phyloP scores from a whole-genome alignment of 2,888 invertebrate species.

The Amphipyra berbera region DNA sequence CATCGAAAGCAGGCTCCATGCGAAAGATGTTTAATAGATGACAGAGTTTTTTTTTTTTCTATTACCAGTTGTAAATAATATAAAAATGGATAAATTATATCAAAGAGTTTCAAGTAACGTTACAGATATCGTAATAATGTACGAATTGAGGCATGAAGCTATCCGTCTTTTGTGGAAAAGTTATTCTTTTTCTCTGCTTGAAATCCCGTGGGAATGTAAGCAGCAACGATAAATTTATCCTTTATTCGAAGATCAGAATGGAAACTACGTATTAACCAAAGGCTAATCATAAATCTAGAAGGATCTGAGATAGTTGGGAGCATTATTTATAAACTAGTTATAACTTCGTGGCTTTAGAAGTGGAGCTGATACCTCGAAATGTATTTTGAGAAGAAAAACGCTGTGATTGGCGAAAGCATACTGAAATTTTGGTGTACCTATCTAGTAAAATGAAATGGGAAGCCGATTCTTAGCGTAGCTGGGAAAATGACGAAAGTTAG shows the following conservation, averaged over 20 bases:
- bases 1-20: no score
- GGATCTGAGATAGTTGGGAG: slow-evolving; percentile 38
- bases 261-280: slow-evolving; percentile 46
- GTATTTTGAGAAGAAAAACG: no score
- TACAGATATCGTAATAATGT: neutral
- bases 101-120: neutral
- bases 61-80: no score
- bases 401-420: no score
- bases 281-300: slow-evolving; percentile 54
- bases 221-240: slow-evolving; percentile 50
- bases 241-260: slow-evolving; percentile 54
- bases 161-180: slow-evolving; percentile 34
- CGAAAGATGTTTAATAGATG: no score
- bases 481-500: no score
- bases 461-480: no score
- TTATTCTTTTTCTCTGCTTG: slow-evolving; percentile 34
- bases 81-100: no score
- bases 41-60: no score
- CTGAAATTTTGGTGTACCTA: no score
- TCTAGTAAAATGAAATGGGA: no score
- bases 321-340: slow-evolving; percentile 47
- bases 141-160: slow-evolving; percentile 5
- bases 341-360: slow-evolving; percentile 18
- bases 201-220: slow-evolving; percentile 51
- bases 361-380: neutral